Evolutionary conservation across 2,888 invertebrate genomes (phyloP).

Genomic region (Thecophora atra): DNA sequence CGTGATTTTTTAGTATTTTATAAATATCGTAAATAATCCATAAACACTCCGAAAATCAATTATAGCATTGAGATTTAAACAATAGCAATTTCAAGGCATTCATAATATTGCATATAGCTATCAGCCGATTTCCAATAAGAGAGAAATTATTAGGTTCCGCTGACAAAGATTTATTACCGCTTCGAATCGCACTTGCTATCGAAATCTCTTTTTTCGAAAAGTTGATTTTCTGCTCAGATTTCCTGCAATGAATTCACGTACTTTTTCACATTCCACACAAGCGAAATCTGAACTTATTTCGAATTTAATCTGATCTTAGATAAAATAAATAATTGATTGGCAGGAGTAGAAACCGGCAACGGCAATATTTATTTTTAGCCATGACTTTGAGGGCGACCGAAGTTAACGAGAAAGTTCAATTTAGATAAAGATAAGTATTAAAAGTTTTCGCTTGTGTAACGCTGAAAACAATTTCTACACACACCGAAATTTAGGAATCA

Average conservation of each 20-base stretch:
- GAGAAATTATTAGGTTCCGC: neutral
- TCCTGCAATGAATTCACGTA: conserved; percentile 3
- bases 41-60: too few relatives aligned
- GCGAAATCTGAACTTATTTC: neutral
- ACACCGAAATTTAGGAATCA: too few relatives aligned
- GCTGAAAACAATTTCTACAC: too few relatives aligned
- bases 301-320: neutral
- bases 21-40: too few relatives aligned
- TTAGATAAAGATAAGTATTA: too few relatives aligned
- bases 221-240: conserved; percentile 1
- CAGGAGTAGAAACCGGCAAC: conserved; percentile 23
- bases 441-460: too few relatives aligned
- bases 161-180: conserved; percentile 8
- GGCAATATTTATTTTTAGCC: neutral
- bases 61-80: too few relatives aligned
- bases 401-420: too few relatives aligned
- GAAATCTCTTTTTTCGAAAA: too few relatives aligned
- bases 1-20: too few relatives aligned
- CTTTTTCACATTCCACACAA: neutral
- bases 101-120: neutral
- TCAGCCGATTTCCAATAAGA: neutral
- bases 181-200: neutral
- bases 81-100: too few relatives aligned
- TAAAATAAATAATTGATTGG: conserved; percentile 23
- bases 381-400: neutral